A percentile compares a stretch with the other conserved stretches of the same genome.
Conservation (phyloP, 2,888 invertebrate genomes). For the Acleris cristana region DNA sequence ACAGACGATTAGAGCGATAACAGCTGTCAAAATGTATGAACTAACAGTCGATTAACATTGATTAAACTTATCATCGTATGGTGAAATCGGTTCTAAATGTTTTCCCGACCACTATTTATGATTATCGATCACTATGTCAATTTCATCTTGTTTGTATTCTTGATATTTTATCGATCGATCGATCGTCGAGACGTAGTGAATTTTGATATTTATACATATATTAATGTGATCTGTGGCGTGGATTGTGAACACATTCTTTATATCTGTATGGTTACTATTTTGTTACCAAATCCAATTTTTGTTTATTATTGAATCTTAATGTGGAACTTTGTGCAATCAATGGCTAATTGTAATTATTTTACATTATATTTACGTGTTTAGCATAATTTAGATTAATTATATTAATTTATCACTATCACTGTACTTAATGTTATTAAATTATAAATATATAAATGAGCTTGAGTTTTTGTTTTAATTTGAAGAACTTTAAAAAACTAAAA, state of each 20-base stretch:
- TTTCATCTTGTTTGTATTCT: neutral
- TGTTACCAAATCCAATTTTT: conserved; percentile 10
- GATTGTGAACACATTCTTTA: conserved; percentile 4
- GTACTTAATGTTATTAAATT: conserved; percentile 73
- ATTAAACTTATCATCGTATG: no score
- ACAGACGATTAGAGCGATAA: no score
- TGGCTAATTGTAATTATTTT: conserved; percentile 30
- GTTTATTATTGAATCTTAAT: neutral
- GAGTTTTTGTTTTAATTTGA: conserved; percentile 24
- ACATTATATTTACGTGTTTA: conserved; percentile 17
- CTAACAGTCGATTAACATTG: no score
- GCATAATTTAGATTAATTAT: conserved; percentile 50
- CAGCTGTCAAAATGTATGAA: no score
- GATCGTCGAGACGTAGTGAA: neutral
- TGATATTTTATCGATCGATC: no score
- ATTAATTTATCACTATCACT: conserved; percentile 62
- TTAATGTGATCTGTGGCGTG: conserved; percentile 1
- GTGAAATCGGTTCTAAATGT: no score
- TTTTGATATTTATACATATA: neutral
- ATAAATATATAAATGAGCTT: conserved; percentile 69
- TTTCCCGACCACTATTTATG: neutral
- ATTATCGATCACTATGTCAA: conserved; percentile 3
- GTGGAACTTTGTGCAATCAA: conserved; percentile 3
- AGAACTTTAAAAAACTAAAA: no score
- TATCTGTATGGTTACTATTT: neutral